These are phyloP conservation scores for Cartodere bifasciata DNA, from an alignment of 2,888 invertebrate species.

Conservation along the genomic window DNA sequence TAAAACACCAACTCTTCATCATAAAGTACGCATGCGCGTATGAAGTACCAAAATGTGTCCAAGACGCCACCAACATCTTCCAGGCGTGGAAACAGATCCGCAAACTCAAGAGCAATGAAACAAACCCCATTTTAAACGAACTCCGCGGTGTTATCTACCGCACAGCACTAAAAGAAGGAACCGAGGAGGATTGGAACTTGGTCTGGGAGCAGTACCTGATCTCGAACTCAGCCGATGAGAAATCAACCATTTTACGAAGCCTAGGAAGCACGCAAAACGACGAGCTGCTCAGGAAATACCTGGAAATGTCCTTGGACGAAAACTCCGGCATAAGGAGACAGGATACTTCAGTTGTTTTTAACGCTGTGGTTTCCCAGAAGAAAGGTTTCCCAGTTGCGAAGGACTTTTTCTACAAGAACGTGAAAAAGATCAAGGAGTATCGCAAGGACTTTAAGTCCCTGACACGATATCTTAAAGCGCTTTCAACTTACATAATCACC, in stretches of 20 bases:
- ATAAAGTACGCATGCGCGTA: too few relatives aligned
- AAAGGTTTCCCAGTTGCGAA: slow-evolving; percentile 60
- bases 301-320: slow-evolving; percentile 51
- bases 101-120: too few relatives aligned
- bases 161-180: slow-evolving; percentile 52
- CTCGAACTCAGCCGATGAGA: slow-evolving; percentile 56
- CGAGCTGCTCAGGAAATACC: slow-evolving; percentile 45
- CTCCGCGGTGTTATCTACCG: slow-evolving; percentile 61
- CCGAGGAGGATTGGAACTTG: slow-evolving; percentile 61
- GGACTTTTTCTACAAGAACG: slow-evolving; percentile 54
- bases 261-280: slow-evolving; percentile 54
- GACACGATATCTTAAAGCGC: background rate
- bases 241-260: slow-evolving; percentile 47
- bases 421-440: slow-evolving; percentile 47
- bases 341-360: slow-evolving; percentile 52
- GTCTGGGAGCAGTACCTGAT: slow-evolving; percentile 49
- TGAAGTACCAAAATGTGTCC: too few relatives aligned
- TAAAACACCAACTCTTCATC: too few relatives aligned
- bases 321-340: slow-evolving; percentile 54
- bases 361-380: slow-evolving; percentile 44
- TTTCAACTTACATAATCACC: background rate
- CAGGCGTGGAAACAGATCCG: too few relatives aligned
- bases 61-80: too few relatives aligned
- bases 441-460: slow-evolving; percentile 4
- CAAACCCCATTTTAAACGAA: slow-evolving; percentile 61